These are phyloP conservation scores for Isoperla grammatica DNA, from an alignment of 2,888 invertebrate genomes.

Conservation along the genomic window DNA sequence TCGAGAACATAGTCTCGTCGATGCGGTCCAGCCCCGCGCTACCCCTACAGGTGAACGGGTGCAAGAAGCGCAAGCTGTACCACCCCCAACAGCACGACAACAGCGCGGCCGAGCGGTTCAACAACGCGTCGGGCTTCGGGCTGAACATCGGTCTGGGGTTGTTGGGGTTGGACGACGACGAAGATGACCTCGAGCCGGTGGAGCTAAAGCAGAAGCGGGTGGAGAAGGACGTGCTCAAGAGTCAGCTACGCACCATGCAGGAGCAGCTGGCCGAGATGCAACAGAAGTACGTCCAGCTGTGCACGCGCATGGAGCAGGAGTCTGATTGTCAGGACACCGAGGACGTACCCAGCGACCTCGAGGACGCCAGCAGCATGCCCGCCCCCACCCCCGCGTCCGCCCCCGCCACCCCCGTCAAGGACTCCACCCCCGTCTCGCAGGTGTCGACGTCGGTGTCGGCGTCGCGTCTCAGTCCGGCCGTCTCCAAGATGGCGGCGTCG, in stretches of 20 bases:
- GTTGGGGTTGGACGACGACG: constrained; percentile 59
- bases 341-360: constrained; percentile 65
- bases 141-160: constrained; percentile 53
- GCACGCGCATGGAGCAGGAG: constrained; percentile 76
- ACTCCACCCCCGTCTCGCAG: constrained; percentile 27
- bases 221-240: constrained; percentile 80
- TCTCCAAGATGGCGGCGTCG: constrained; percentile 58
- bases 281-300: constrained; percentile 82
- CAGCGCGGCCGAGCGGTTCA: constrained; percentile 58
- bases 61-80: constrained; percentile 92
- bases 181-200: constrained; percentile 67
- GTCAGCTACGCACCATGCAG: constrained; percentile 80
- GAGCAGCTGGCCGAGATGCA: constrained; percentile 88
- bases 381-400: constrained; percentile 40
- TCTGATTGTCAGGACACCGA: constrained; percentile 67
- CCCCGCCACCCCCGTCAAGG: constrained; percentile 37
- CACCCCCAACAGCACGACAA: constrained; percentile 89
- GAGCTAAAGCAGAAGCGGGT: constrained; percentile 79
- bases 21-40: constrained; percentile 82
- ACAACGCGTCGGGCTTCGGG: constrained; percentile 49
- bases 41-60: constrained; percentile 79
- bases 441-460: constrained; percentile 17
- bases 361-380: constrained; percentile 46
- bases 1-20: constrained; percentile 91
- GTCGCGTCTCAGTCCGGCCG: constrained; percentile 40